Conservation (phyloP, 2,888 invertebrate species). For the Myopa testacea region DNA sequence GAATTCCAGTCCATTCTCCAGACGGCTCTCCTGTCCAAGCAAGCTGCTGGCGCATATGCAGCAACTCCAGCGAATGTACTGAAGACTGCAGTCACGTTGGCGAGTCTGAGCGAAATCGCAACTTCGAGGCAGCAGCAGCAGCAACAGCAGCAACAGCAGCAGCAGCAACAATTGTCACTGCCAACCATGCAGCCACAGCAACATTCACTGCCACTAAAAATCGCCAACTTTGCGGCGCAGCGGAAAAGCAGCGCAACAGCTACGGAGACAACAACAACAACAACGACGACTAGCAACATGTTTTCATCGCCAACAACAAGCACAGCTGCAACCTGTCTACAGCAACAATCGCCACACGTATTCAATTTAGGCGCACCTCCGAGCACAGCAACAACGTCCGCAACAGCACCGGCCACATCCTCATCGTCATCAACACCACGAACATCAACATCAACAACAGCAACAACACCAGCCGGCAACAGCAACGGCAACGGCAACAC, state of each 20-base stretch:
- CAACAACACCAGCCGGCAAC: constrained; percentile 1
- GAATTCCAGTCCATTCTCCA: constrained; percentile 66
- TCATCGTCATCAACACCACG: constrained; percentile 45
- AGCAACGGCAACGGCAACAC: constrained; percentile 38
- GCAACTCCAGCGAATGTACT: constrained; percentile 55
- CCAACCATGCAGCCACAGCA: constrained; percentile 50
- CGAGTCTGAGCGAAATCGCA: constrained; percentile 61
- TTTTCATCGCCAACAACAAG: constrained; percentile 23
- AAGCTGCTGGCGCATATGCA: constrained; percentile 46
- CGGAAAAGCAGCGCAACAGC: constrained; percentile 40
- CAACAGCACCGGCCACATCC: constrained; percentile 32
- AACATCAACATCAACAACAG: constrained; percentile 37
- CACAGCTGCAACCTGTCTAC: constrained; percentile 36
- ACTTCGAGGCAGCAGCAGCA: constrained; percentile 58
- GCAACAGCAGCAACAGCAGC: constrained; percentile 50
- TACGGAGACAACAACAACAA: constrained; percentile 17
- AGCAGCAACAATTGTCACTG: constrained; percentile 40
- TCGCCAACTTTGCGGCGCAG: constrained; percentile 33
- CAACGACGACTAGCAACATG: constrained; percentile 12
- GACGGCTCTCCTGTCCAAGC: constrained; percentile 66
- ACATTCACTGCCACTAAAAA: constrained; percentile 50
- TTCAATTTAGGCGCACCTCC: constrained; percentile 12
- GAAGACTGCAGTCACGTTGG: constrained; percentile 62
- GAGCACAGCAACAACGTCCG: constrained; percentile 40
- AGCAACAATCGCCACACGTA: constrained; percentile 36